Conservation (phyloP, 1,140 invertebrate species). For the Teleogryllus occipitalis region DNA sequence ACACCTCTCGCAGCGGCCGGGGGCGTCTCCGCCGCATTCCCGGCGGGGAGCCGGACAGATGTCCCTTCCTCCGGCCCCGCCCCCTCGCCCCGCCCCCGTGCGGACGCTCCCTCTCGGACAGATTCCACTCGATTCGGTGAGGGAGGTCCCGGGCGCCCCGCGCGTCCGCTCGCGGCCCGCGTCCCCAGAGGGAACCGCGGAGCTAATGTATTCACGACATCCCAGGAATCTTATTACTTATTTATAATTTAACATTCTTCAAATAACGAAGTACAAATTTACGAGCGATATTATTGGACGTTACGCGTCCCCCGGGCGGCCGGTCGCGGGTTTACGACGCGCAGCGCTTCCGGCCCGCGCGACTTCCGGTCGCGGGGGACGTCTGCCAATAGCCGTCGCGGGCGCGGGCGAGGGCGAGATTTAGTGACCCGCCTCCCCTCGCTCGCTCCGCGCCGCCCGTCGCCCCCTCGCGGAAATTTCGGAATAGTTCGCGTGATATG, state of each 20-base stretch:
- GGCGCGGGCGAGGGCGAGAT: background rate
- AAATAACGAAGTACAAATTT: background rate
- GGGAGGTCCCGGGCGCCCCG: too few relatives aligned
- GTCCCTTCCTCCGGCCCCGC: background rate
- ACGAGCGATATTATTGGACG: background rate
- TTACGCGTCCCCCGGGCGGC: background rate
- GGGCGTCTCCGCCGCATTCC: background rate
- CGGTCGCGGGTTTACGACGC: background rate
- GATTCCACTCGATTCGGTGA: background rate
- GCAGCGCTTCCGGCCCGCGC: background rate
- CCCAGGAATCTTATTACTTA: background rate
- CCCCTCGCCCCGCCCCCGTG: too few relatives aligned
- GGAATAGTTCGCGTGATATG: constrained; percentile 3
- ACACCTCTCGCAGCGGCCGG: background rate
- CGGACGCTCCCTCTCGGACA: background rate
- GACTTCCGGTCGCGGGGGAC: background rate
- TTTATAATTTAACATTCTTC: background rate
- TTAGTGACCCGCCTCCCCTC: background rate
- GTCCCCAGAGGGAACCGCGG: background rate
- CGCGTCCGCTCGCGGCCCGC: background rate
- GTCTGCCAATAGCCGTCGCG: background rate
- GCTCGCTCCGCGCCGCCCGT: too few relatives aligned
- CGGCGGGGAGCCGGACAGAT: background rate
- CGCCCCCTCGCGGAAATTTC: background rate
- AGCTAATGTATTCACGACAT: background rate